phyloP scores from a whole-genome alignment of 2,113 vertebrate species.

The Barnardius zonarius region DNA sequence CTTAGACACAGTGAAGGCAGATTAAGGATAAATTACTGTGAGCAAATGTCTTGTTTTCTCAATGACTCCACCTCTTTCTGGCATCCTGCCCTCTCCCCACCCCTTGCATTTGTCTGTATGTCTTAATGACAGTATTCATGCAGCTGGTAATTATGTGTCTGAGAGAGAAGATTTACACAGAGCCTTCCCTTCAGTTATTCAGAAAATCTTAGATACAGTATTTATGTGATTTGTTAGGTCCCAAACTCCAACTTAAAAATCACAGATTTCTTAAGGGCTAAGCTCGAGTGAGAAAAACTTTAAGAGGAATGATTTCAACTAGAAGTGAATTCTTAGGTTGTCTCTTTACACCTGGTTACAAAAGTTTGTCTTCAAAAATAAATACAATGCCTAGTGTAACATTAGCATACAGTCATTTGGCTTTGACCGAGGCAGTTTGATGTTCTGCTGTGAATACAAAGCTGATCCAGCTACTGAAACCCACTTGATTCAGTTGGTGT shows the following conservation, averaged over 20 bases:
- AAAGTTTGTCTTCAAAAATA: neutral
- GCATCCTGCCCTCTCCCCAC: constrained; percentile 24
- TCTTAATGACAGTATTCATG: constrained; percentile 39
- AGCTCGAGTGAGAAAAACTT: neutral
- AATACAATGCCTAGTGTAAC: constrained; percentile 25
- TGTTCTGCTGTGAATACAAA: neutral
- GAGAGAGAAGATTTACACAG: constrained; percentile 20
- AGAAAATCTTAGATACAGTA: constrained; percentile 16
- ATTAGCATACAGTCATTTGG: neutral
- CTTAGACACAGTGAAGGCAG: neutral
- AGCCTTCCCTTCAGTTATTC: constrained; percentile 25
- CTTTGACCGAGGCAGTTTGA: neutral
- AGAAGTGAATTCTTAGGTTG: neutral
- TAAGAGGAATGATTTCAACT: neutral
- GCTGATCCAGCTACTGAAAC: constrained; percentile 36
- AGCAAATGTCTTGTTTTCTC: constrained; percentile 52
- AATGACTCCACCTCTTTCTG: constrained; percentile 17
- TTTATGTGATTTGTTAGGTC: neutral
- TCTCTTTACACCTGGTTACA: neutral
- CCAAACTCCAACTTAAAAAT: neutral
- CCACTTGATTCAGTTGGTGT: constrained; percentile 48
- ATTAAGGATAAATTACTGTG: constrained; percentile 28
- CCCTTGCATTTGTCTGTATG: constrained; percentile 48
- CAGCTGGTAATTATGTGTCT: constrained; percentile 59
- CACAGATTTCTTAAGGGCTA: neutral